phyloP scores from a whole-genome alignment of 1,140 invertebrate species.

The Platorchestia sp. region DNA sequence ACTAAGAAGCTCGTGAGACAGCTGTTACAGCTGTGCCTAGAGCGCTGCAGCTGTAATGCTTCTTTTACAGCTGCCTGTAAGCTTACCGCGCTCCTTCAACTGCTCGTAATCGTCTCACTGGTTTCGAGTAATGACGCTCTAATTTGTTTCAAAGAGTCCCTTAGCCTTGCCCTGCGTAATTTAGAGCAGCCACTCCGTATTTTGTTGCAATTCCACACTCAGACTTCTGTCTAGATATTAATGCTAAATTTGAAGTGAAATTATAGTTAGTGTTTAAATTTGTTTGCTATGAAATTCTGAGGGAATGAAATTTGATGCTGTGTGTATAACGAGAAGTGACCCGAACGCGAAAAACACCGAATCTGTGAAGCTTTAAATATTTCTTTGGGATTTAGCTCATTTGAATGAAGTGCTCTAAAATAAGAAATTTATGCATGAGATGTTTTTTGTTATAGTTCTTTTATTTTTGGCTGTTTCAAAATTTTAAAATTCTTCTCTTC shows the following conservation, averaged over 20 bases:
- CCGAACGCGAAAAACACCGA: background rate
- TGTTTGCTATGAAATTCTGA: background rate
- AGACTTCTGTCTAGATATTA: background rate
- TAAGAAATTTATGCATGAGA: background rate
- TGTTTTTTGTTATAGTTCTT: background rate
- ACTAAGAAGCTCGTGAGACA: background rate
- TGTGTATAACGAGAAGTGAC: background rate
- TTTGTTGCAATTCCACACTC: background rate
- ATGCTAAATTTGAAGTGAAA: background rate
- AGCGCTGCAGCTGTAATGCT: background rate
- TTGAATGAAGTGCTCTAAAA: background rate
- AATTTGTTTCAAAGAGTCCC: background rate
- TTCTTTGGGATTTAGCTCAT: background rate
- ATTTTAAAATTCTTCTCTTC: too few species aligned
- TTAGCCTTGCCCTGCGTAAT: background rate
- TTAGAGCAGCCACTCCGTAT: background rate
- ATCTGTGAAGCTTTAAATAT: background rate
- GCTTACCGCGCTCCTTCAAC: background rate
- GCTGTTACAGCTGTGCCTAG: slow-evolving; percentile 20
- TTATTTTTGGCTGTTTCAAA: too few species aligned
- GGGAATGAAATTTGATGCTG: background rate
- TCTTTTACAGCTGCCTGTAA: background rate
- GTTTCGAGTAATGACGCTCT: background rate
- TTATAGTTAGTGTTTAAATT: background rate
- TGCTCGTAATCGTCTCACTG: background rate